Base-by-base conservation (phyloP, 1,140 invertebrate genomes). In the Hestina assimilis region DNA sequence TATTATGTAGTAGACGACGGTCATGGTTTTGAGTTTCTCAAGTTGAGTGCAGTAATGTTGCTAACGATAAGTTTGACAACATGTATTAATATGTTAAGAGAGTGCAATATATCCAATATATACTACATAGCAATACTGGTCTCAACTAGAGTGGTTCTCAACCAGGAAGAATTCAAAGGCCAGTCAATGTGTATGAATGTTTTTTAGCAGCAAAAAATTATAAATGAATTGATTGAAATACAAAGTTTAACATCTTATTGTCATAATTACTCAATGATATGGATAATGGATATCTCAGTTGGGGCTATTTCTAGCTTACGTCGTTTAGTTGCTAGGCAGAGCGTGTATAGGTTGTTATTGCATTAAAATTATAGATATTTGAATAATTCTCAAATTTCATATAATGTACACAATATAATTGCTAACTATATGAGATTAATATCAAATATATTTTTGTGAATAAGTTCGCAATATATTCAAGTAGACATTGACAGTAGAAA, bases 401-500 rank as follows among this genome's bases (percentile, higher is more conserved):
- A 28, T 41, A 8, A 41, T 40, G 26, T 52, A 56, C 43, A 50
- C 31, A 19, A 20, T 41, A 53, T 41, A 24, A 71, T 69, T 69
- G 67, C 66, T n/a, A n/a, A n/a, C n/a, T 73, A 67, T 66, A 53
- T 66, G 68, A 74, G 48, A 51, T 52, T 41, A 52, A 14, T 50
- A 50, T 50, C n/a, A 73, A 14, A 72, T 78, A 76, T 76, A 71
- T 72, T 81, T 79, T 73, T 81, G 62, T 75, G 77, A 63, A 50
- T 58, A 55, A 65, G 43, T 52, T 64, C 69, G 64, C 65, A 53
- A 55, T 54, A 59, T 51, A 47, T 50, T 59, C 48, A 52, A 43
- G 28, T 45, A 17, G 15, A 11, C 17, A 17, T 19, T 7, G 33
- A 38, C 33, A 11, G 33, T 38, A 20, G 33, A 35, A 19, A 31